Conservation (phyloP, 1,140 invertebrate species). For the Amphibalanus amphitrite region DNA sequence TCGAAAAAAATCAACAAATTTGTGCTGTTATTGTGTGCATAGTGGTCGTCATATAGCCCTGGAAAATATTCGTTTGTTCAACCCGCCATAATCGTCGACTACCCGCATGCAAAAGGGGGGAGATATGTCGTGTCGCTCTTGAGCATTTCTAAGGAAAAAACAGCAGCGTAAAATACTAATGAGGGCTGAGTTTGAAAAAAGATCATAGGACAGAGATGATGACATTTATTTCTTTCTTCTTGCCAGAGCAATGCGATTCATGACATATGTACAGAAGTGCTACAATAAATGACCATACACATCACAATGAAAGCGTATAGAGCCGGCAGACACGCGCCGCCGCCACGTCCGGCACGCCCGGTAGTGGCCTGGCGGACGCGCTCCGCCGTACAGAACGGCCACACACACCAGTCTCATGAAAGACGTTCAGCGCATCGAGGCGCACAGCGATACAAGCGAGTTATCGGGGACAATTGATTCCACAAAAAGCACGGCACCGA, state of each 20-base stretch:
- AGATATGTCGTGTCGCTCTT: too few relatives aligned
- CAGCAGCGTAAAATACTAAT: too few relatives aligned
- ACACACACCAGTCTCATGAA: not conserved
- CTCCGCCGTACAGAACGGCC: not conserved
- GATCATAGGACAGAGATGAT: too few relatives aligned
- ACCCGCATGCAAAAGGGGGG: too few relatives aligned
- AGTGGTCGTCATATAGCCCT: too few relatives aligned
- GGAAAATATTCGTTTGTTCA: too few relatives aligned
- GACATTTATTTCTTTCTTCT: not conserved
- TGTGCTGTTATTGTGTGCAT: too few relatives aligned
- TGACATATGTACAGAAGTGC: not conserved
- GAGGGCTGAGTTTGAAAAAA: too few relatives aligned
- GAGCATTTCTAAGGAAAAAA: too few relatives aligned
- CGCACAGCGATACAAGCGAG: not conserved
- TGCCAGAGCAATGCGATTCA: not conserved
- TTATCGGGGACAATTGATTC: not conserved
- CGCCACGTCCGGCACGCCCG: not conserved
- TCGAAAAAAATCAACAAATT: too few relatives aligned
- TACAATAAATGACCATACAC: not conserved
- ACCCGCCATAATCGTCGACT: too few relatives aligned
- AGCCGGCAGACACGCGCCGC: not conserved
- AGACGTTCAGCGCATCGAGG: not conserved
- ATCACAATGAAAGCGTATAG: slow-evolving; percentile 1
- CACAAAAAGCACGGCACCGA: too few relatives aligned
- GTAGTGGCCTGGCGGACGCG: not conserved